These are phyloP conservation scores for Psophia crepitans DNA, from an alignment of 2,113 vertebrate genomes.

Conservation along the genomic window DNA sequence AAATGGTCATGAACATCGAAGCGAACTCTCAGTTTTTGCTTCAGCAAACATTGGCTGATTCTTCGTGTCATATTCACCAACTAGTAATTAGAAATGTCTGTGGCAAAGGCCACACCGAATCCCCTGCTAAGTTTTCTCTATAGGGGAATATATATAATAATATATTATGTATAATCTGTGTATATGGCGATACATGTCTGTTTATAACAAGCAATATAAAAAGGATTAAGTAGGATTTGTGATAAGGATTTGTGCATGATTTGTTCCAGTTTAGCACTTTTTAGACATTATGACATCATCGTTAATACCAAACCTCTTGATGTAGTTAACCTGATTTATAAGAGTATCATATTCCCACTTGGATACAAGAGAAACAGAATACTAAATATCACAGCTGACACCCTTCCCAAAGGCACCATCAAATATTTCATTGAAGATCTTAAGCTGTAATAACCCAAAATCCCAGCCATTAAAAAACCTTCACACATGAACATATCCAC, in stretches of 20 bases:
- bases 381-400: background rate
- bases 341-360: background rate
- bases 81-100: background rate
- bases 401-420: constrained; percentile 21
- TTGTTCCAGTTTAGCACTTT: constrained; percentile 31
- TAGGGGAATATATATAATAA: background rate
- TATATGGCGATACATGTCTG: background rate
- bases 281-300: background rate
- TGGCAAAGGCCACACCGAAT: background rate
- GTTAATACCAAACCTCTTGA: constrained; percentile 11
- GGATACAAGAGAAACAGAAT: background rate
- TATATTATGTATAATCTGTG: background rate
- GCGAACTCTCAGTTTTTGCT: background rate
- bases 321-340: constrained; percentile 33
- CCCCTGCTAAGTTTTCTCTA: background rate
- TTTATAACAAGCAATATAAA: constrained; percentile 23
- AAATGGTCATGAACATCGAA: background rate
- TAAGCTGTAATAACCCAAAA: background rate
- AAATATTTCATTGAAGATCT: background rate
- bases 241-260: background rate
- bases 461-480: background rate
- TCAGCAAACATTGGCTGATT: background rate
- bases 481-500: background rate
- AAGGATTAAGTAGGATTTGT: constrained; percentile 42
- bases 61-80: background rate